A percentile compares a stretch with the other conserved stretches of the same genome.
phyloP scores from a whole-genome alignment of 2,113 vertebrate genomes.

The Xiphophorus maculatus region DNA sequence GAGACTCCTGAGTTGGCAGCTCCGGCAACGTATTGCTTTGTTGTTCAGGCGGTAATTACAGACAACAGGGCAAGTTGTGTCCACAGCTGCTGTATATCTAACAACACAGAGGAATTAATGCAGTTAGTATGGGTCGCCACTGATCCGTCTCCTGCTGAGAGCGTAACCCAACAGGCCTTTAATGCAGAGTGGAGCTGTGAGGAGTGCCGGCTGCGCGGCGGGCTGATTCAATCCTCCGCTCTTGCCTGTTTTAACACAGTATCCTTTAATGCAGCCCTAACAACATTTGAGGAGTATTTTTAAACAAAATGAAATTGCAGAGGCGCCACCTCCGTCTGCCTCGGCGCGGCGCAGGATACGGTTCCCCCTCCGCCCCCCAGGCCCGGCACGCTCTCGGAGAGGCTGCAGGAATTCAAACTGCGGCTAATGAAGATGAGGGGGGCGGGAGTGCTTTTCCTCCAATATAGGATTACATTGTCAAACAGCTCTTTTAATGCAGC shows the following conservation, averaged over 20 bases:
- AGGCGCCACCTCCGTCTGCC: slow-evolving; percentile 90
- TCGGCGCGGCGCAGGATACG: slow-evolving; percentile 81
- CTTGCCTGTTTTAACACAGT: slow-evolving; percentile 89
- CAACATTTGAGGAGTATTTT: slow-evolving; percentile 98
- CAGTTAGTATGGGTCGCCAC: slow-evolving; percentile 62
- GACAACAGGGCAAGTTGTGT: slow-evolving; percentile 65
- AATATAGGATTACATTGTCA: slow-evolving; percentile 75
- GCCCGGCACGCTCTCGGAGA: slow-evolving; percentile 64
- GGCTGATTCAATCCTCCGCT: slow-evolving; percentile 85
- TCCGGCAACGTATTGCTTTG: slow-evolving; percentile 60
- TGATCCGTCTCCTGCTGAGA: slow-evolving; percentile 66
- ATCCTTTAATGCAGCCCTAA: slow-evolving; percentile 95
- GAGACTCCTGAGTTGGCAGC: slow-evolving; percentile 25
- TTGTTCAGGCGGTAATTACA: slow-evolving; percentile 72
- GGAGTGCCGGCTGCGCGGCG: slow-evolving; percentile 79
- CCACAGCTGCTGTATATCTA: slow-evolving; percentile 75
- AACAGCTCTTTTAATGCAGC: slow-evolving; percentile 56
- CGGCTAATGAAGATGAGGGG: slow-evolving; percentile 69
- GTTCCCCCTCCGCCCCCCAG: slow-evolving; percentile 68
- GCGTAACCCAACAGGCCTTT: slow-evolving; percentile 82
- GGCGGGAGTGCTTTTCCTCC: slow-evolving; percentile 38
- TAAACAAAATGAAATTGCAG: slow-evolving; percentile 96
- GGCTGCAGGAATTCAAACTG: slow-evolving; percentile 76
- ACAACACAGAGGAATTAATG: slow-evolving; percentile 78
- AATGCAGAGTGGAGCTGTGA: slow-evolving; percentile 85